Percentiles rank a stretch among this genome's conserved stretches.
Conservation (phyloP, 2,888 invertebrate species). For the Chymomyza fuscimana region DNA sequence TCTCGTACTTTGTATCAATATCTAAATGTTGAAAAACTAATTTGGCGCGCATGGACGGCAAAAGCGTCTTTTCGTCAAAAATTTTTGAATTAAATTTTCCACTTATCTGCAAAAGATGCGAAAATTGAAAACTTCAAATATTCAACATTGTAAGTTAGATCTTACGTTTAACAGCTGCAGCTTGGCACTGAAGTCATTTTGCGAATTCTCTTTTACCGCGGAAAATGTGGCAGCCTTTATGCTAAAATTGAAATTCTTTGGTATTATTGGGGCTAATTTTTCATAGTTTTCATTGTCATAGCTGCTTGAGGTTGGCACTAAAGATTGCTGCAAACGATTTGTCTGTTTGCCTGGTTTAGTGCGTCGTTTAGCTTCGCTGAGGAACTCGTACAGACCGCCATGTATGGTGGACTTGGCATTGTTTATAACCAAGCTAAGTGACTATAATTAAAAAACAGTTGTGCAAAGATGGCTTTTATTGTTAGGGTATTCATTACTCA, state of each 20-base stretch:
- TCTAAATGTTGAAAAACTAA: conserved; percentile 84
- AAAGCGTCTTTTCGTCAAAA: conserved; percentile 76
- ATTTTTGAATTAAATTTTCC: conserved; percentile 82
- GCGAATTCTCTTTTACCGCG: conserved; percentile 85
- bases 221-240: conserved; percentile 86
- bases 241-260: conserved; percentile 89
- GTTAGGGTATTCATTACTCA: conserved; percentile 70
- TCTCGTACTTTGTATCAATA: conserved; percentile 83
- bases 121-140: not conserved
- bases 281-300: conserved; percentile 82
- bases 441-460: conserved; percentile 59
- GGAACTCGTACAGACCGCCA: conserved; percentile 81
- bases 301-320: conserved; percentile 29
- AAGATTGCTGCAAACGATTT: conserved; percentile 18
- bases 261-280: conserved; percentile 88
- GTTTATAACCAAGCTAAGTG: conserved; percentile 79
- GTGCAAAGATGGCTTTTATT: not conserved
- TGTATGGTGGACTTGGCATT: conserved; percentile 81
- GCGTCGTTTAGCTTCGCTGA: conserved; percentile 79
- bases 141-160: not conserved
- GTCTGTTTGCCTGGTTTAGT: conserved; percentile 56
- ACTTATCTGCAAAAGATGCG: conserved; percentile 80
- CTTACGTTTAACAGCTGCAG: conserved; percentile 84
- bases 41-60: conserved; percentile 84
- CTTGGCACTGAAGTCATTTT: conserved; percentile 86